Evolutionary conservation across 2,797 vertebrate genomes (phyloP).

Genomic region (Falco cherrug): DNA sequence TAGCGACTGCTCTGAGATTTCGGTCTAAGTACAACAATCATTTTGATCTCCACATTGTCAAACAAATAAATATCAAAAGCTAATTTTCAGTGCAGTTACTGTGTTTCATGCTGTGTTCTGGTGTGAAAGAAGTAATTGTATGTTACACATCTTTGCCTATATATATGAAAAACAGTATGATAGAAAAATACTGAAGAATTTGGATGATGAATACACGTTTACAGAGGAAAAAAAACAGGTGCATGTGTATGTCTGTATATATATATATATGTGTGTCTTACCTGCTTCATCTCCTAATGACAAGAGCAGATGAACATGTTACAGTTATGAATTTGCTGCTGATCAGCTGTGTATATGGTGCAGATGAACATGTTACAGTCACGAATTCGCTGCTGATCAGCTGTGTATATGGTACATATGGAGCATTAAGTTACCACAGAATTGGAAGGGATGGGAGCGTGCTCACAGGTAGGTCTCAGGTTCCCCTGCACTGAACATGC

Average conservation of each 20-base stretch:
- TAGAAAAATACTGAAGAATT: not conserved
- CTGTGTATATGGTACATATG: not conserved
- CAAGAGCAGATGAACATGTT: not conserved
- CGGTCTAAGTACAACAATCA: not conserved
- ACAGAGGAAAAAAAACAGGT: not conserved
- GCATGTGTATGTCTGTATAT: not conserved
- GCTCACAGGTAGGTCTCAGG: not conserved
- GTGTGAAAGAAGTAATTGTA: constrained; percentile 14
- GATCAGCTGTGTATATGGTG: not conserved
- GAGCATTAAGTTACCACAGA: not conserved
- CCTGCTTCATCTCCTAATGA: not conserved
- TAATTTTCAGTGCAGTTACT: not conserved
- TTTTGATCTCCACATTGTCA: constrained; percentile 31
- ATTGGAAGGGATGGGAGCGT: not conserved
- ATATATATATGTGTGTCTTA: not conserved
- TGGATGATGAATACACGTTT: not conserved
- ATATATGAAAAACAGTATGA: not conserved
- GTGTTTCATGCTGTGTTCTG: not conserved
- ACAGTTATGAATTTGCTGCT: not conserved
- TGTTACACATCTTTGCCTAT: not conserved
- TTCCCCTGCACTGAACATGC: not conserved
- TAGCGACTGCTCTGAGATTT: constrained; percentile 3
- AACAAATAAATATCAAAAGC: constrained; percentile 50
- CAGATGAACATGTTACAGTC: not conserved
- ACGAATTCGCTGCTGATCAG: not conserved